A percentile compares a stretch with the other conserved stretches of the same genome.
Evolutionary conservation across 2,113 vertebrate species (phyloP).

Genomic region (Phrynocephalus versicolor): DNA sequence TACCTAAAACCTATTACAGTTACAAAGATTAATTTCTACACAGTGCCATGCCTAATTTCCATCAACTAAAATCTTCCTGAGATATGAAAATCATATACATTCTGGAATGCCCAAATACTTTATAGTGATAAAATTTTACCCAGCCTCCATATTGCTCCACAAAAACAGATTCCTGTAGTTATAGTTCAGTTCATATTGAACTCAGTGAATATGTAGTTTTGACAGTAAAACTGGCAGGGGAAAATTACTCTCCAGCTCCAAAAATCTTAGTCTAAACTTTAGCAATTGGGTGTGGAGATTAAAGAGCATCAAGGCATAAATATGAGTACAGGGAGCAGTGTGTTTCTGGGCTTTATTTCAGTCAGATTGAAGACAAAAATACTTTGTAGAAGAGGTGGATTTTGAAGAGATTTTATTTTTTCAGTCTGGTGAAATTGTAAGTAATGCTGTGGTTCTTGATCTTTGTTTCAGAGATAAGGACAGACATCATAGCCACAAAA

Average conservation of each 20-base stretch:
- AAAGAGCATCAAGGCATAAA: neutral
- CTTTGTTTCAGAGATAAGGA: constrained; percentile 82
- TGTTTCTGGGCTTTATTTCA: neutral
- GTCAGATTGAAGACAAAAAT: neutral
- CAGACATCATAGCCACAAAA: constrained; percentile 79
- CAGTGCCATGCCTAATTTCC: neutral
- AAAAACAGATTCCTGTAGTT: neutral
- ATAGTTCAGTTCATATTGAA: neutral
- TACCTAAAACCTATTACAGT: neutral
- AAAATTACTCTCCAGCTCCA: neutral
- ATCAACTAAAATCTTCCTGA: neutral
- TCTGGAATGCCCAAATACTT: neutral
- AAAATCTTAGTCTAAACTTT: neutral
- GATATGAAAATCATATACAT: neutral
- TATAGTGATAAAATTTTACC: neutral
- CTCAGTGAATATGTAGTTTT: neutral
- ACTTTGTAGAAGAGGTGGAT: neutral
- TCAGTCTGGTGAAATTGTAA: neutral
- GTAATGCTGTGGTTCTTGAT: constrained; percentile 28
- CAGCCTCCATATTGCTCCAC: neutral
- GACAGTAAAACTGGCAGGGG: neutral
- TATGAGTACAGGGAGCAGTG: neutral
- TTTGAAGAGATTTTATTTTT: neutral
- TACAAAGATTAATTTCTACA: neutral
- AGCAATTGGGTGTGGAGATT: too few relatives aligned